A percentile compares a stretch with the other conserved stretches of the same genome.
Conservation (phyloP, 2,113 vertebrate genomes). For the Vidua macroura region DNA sequence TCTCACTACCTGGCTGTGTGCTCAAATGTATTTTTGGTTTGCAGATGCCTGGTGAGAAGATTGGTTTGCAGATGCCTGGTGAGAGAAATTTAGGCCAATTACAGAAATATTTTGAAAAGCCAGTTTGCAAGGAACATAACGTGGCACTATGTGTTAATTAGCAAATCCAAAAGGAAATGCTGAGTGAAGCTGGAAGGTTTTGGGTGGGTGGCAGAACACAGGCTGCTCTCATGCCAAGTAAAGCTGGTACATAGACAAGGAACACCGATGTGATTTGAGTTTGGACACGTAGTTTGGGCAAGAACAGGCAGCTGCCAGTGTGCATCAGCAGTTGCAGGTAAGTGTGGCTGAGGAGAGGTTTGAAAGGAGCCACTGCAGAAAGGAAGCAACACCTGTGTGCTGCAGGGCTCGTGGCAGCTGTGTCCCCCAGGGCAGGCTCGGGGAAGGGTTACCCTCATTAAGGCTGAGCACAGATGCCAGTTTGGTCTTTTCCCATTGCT, state of each 20-base stretch:
- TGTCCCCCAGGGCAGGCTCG: background rate
- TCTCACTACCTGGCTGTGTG: background rate
- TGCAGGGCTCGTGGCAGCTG: background rate
- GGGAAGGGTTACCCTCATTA: background rate
- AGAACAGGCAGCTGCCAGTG: background rate
- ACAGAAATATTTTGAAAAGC: background rate
- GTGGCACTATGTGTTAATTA: background rate
- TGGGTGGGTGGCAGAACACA: background rate
- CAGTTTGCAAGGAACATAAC: background rate
- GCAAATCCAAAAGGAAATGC: background rate
- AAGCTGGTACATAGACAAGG: background rate
- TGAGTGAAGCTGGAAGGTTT: background rate
- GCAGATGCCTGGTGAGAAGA: background rate
- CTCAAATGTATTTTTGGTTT: background rate
- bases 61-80: background rate
- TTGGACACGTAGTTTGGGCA: background rate
- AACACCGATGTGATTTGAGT: background rate
- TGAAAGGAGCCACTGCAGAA: background rate
- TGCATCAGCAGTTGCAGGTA: background rate
- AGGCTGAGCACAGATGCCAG: background rate
- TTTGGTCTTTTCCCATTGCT: background rate
- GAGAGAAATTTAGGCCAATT: background rate
- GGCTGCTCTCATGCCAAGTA: background rate
- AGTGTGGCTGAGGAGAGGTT: background rate
- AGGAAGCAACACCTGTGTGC: background rate